A percentile compares a stretch with the other conserved stretches of the same genome.
Evolutionary conservation across 2,113 vertebrate species (phyloP).

Genomic region (Lophius piscatorius): DNA sequence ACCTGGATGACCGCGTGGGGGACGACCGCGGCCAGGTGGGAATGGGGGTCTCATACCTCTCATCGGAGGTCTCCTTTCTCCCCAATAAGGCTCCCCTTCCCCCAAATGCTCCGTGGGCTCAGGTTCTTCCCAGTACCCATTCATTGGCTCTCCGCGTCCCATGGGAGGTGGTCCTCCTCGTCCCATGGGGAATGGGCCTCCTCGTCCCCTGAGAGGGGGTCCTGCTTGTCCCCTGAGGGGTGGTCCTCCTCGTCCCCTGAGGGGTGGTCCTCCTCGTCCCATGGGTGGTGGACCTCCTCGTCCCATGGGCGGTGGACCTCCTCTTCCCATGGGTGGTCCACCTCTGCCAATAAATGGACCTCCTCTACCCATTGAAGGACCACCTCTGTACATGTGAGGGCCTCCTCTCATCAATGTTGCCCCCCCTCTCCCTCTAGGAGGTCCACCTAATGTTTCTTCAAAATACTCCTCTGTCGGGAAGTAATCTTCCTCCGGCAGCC

Average conservation of each 20-base stretch:
- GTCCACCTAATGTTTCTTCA: conserved; percentile 78
- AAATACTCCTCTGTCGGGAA: conserved; percentile 74
- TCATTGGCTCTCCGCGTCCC: too few relatives aligned
- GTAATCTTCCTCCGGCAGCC: conserved; percentile 84
- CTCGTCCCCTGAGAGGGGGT: background rate
- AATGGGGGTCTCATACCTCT: conserved; percentile 79
- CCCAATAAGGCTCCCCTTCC: conserved; percentile 84
- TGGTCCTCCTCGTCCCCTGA: conserved; percentile 25
- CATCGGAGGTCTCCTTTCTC: conserved; percentile 83
- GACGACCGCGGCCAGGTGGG: conserved; percentile 70
- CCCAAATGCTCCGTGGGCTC: conserved; percentile 85
- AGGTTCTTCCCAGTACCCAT: conserved; percentile 83
- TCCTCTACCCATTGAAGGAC: conserved; percentile 57
- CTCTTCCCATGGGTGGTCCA: conserved; percentile 53
- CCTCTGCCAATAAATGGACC: conserved; percentile 55
- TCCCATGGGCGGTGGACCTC: conserved; percentile 23
- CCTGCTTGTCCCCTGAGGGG: too few relatives aligned
- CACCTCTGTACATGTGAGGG: conserved; percentile 31
- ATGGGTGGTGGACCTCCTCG: conserved; percentile 52
- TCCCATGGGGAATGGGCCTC: conserved; percentile 1
- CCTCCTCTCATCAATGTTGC: too few relatives aligned
- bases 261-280: conserved; percentile 65
- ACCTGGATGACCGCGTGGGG: conserved; percentile 84
- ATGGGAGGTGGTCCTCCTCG: conserved; percentile 72
- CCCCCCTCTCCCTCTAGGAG: too few relatives aligned